These are phyloP conservation scores for Equus quagga DNA, from an alignment of 2,113 vertebrate species.

Conservation along the genomic window DNA sequence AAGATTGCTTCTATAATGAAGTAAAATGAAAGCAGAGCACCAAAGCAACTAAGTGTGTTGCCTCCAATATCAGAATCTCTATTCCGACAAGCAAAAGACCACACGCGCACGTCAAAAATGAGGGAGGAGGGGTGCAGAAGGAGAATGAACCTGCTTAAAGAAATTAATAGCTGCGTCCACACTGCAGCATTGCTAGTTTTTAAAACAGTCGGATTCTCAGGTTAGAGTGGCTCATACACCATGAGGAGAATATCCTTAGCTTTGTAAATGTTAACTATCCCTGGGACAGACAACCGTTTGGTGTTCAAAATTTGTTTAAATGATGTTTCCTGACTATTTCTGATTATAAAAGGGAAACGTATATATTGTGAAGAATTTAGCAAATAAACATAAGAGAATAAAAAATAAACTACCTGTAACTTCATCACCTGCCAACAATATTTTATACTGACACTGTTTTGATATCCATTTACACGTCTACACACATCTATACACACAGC, in stretches of 20 bases:
- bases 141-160: background rate
- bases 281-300: constrained; percentile 11
- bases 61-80: constrained; percentile 58
- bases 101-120: constrained; percentile 62
- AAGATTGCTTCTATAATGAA: constrained; percentile 54
- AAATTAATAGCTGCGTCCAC: constrained; percentile 38
- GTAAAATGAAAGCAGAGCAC: constrained; percentile 52
- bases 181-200: background rate
- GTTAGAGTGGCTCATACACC: constrained; percentile 24
- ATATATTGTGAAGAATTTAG: background rate
- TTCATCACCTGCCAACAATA: background rate
- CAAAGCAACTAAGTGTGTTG: constrained; percentile 62
- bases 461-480: background rate
- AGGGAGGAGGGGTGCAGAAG: background rate
- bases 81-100: constrained; percentile 55
- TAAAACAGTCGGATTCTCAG: constrained; percentile 30
- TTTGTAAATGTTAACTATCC: constrained; percentile 41
- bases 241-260: background rate
- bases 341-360: constrained; percentile 39
- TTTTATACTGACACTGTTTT: background rate
- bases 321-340: constrained; percentile 34
- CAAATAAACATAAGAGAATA: background rate
- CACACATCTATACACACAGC: background rate
- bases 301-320: background rate
- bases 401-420: constrained; percentile 30